A percentile compares a stretch with the other conserved stretches of the same genome.
Conservation (phyloP, 2,888 invertebrate genomes). For the Salticus scenicus region DNA sequence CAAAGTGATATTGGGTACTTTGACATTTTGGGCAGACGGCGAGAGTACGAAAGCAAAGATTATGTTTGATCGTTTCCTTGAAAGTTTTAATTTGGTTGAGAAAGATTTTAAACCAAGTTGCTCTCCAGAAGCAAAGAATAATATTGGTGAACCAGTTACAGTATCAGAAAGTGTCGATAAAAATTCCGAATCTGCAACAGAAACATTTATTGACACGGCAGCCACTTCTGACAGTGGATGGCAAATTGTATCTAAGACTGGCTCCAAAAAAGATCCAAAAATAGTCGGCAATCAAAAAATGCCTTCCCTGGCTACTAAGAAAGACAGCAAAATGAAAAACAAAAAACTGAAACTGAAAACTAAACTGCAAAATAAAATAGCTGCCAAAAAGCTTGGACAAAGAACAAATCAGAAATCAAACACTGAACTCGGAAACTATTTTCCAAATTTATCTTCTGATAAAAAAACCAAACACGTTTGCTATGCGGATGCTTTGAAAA, state of each 20-base stretch:
- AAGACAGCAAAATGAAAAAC: background rate
- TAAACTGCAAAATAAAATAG: background rate
- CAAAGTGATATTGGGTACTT: background rate
- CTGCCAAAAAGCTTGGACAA: background rate
- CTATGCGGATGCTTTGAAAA: slow-evolving; percentile 51
- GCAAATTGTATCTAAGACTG: background rate
- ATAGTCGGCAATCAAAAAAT: too few relatives aligned
- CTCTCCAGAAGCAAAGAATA: background rate
- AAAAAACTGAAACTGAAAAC: slow-evolving; percentile 12
- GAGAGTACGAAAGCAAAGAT: slow-evolving; percentile 4
- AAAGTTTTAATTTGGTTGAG: background rate
- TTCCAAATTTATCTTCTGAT: background rate
- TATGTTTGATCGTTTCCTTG: slow-evolving; percentile 22
- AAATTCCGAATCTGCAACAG: background rate
- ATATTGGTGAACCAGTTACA: background rate
- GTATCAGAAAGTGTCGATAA: background rate
- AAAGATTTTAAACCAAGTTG: background rate
- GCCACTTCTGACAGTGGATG: background rate
- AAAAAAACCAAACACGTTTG: slow-evolving; percentile 15
- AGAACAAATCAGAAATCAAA: background rate
- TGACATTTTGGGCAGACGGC: slow-evolving; percentile 11
- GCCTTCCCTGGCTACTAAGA: too few relatives aligned
- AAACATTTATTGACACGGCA: background rate
- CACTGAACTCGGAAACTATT: background rate
- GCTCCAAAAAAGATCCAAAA: background rate